Conservation (phyloP, 2,888 invertebrate genomes). For the Cantharis flavilabris region DNA sequence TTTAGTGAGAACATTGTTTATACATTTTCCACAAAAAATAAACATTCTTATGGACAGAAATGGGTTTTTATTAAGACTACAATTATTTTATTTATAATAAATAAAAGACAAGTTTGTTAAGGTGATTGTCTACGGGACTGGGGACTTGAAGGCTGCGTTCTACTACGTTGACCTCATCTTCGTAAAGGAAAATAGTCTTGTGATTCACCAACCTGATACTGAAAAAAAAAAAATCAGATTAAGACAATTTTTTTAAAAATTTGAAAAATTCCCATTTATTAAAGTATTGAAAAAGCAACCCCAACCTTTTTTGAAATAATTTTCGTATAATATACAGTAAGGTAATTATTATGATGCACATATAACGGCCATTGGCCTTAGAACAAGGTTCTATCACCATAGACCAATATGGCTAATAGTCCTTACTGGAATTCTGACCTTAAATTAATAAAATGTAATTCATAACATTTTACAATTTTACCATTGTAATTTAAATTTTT, state of each 20-base stretch:
- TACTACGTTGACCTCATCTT: constrained; percentile 46
- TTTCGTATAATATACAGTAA: not conserved
- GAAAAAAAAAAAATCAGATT: constrained; percentile 35
- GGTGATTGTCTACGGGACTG: constrained; percentile 51
- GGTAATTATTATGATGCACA: not conserved
- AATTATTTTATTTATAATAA: constrained; percentile 41
- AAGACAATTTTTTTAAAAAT: too few species aligned
- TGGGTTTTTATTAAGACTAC: constrained; percentile 44
- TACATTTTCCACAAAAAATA: not conserved
- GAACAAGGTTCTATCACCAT: not conserved
- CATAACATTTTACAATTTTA: too few species aligned
- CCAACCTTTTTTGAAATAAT: too few species aligned
- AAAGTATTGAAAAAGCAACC: not conserved
- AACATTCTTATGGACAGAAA: constrained; percentile 37
- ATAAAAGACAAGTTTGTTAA: constrained; percentile 4
- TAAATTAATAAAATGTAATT: not conserved
- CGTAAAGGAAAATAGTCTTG: constrained; percentile 47
- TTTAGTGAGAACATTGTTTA: not conserved
- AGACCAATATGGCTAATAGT: not conserved
- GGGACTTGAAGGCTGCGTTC: constrained; percentile 38
- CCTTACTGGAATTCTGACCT: not conserved
- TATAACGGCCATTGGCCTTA: not conserved
- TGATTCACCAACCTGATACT: constrained; percentile 47
- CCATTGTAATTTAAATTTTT: not conserved
- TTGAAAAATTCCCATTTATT: not conserved